Conservation (phyloP, 1,140 invertebrate genomes). For the Hyphantria cunea region DNA sequence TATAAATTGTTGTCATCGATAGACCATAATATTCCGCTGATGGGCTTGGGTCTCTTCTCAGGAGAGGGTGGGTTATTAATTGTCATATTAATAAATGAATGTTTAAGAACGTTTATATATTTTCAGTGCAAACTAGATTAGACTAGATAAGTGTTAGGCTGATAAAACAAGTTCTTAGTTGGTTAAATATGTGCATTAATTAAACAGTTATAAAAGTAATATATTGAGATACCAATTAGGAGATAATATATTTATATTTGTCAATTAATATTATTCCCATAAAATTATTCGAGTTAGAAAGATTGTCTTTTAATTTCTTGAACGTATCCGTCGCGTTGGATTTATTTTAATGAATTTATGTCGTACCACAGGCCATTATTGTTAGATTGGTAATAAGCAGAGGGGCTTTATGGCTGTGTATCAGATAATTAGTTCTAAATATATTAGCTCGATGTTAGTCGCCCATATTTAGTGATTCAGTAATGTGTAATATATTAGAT, state of each 20-base stretch:
- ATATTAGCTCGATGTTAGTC: neutral
- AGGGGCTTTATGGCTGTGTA: slow-evolving; percentile 16
- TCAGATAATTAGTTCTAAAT: slow-evolving; percentile 25
- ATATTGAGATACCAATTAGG: slow-evolving; percentile 4
- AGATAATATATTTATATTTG: slow-evolving; percentile 5
- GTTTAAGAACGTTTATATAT: no score
- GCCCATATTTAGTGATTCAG: neutral
- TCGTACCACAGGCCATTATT: slow-evolving; percentile 17
- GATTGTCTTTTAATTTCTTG: slow-evolving; percentile 24
- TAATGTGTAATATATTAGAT: no score
- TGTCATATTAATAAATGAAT: no score
- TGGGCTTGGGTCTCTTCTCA: no score
- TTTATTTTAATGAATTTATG: slow-evolving; percentile 30
- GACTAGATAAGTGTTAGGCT: no score
- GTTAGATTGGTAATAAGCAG: slow-evolving; percentile 27
- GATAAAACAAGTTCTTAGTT: no score
- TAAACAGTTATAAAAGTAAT: neutral
- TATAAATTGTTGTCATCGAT: no score
- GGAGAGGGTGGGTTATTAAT: no score
- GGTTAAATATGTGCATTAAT: no score
- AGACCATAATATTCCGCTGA: no score
- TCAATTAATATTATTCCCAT: slow-evolving; percentile 19
- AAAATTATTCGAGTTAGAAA: slow-evolving; percentile 25
- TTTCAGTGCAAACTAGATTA: no score
- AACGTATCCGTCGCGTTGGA: slow-evolving; percentile 11